A percentile compares a stretch with the other conserved stretches of the same genome.
Evolutionary conservation across 2,113 vertebrate species (phyloP).

Genomic region (Paedocypris sp.): DNA sequence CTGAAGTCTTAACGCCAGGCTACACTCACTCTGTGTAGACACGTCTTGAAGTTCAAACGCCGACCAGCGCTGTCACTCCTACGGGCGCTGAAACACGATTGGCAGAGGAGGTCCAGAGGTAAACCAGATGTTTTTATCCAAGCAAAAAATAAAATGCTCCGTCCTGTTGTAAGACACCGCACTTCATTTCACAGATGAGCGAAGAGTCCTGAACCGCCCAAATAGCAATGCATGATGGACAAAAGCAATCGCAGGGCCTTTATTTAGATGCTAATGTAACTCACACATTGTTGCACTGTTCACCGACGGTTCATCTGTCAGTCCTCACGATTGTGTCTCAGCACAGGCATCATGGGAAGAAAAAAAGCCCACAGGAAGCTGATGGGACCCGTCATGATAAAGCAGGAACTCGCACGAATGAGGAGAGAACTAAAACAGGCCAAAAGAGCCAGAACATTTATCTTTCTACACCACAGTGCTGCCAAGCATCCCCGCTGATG

Average conservation of each 20-base stretch:
- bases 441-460: slow-evolving; percentile 43
- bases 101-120: slow-evolving; percentile 22
- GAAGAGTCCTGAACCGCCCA: neutral
- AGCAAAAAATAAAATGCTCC: neutral
- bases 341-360: slow-evolving; percentile 13
- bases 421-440: slow-evolving; percentile 44
- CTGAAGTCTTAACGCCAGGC: too few relatives aligned
- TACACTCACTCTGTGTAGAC: slow-evolving; percentile 53
- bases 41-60: slow-evolving; percentile 55
- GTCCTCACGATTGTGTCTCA: neutral
- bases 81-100: slow-evolving; percentile 51
- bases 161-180: neutral
- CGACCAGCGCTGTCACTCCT: slow-evolving; percentile 49
- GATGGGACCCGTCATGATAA: slow-evolving; percentile 40
- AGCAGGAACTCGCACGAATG: slow-evolving; percentile 51
- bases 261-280: neutral
- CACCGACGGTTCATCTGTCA: slow-evolving; percentile 21
- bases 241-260: neutral
- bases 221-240: neutral
- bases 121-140: slow-evolving; percentile 27
- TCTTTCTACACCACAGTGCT: slow-evolving; percentile 47
- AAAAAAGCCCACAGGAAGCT: slow-evolving; percentile 8
- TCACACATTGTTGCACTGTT: too few relatives aligned
- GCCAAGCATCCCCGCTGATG: slow-evolving; percentile 58
- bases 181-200: neutral